Base-by-base conservation (phyloP, 2,888 invertebrate genomes). In the Watsonalla cultraria region DNA sequence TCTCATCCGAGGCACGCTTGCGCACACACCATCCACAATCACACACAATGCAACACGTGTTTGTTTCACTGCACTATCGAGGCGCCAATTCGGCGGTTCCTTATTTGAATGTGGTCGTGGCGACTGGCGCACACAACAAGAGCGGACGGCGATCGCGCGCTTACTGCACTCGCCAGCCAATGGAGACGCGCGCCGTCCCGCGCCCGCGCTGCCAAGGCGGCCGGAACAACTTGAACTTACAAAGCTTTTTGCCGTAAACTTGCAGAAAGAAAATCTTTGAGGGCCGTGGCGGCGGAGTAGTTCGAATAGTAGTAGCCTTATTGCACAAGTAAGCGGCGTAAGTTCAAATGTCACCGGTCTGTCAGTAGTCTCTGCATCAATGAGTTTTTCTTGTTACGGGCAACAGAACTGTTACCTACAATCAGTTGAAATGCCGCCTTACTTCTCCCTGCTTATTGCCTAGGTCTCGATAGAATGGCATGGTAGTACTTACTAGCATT, bases 171-270 rank as follows among this genome's bases (percentile, higher is more conserved):
- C 46, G 37, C 57, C 62, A 54, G 54, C 60, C 54, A 42, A 42
- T 83, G 81, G 66, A 74, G 51, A 53, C 53, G 48, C 42, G 45
- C 45, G 37, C 58, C 62, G 54, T 53, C 60, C 54, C 54, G 54
- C 58, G 55, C 63, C 64, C 64, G 64, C 66, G 63, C 69, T 60
- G 66, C 64, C 64, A 62, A 11, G 55, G 51, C 49, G 46, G 37
- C 33, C 59, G 62, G 60, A 62, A 62, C 65, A 62, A 57, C 62
- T 62, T 81, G 78, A 80, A 84, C 83, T 80, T 78, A 76, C 65
- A 60, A 68, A 82, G 82, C 85, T 85, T 86, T 86, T 85, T 84
- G 78, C 82, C 77, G 76, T 72, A 80, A 82, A 77, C 11, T 42
- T 8, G 11, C 42, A 11, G 42, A 42, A 8, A 42, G 11, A 42